A percentile compares a stretch with the other conserved stretches of the same genome.
These are phyloP conservation scores for Sardinella longiceps DNA, from an alignment of 2,797 vertebrate genomes.

Conservation along the genomic window DNA sequence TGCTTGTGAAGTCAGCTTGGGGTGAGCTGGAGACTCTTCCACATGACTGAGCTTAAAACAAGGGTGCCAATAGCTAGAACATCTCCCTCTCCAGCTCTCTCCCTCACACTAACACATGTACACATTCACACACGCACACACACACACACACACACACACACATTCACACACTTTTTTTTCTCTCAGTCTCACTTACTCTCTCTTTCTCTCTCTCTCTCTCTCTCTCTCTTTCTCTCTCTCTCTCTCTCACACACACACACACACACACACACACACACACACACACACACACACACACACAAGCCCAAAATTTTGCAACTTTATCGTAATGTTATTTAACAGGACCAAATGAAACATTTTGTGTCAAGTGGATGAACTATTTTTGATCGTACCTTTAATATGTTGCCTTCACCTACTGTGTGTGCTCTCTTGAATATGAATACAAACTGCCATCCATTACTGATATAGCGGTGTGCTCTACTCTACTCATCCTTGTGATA, in stretches of 20 bases:
- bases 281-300: constrained; percentile 21
- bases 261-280: constrained; percentile 22
- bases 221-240: too few relatives aligned
- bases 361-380: too few relatives aligned
- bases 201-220: background rate
- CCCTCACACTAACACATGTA: background rate
- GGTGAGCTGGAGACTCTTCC: constrained; percentile 43
- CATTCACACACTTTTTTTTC: too few relatives aligned
- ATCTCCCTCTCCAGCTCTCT: constrained; percentile 28
- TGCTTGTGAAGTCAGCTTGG: constrained; percentile 42
- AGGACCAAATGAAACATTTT: too few relatives aligned
- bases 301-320: constrained; percentile 23
- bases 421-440: too few relatives aligned
- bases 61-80: constrained; percentile 47
- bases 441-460: too few relatives aligned
- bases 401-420: too few relatives aligned
- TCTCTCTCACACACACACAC: constrained; percentile 14
- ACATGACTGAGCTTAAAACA: constrained; percentile 46
- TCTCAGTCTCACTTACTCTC: background rate
- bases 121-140: background rate
- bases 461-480: too few relatives aligned
- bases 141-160: background rate
- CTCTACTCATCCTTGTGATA: too few relatives aligned
- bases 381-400: too few relatives aligned
- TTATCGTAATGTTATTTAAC: too few relatives aligned